phyloP scores from a whole-genome alignment of 2,113 vertebrate species.

The Neolamprologus sp. region DNA sequence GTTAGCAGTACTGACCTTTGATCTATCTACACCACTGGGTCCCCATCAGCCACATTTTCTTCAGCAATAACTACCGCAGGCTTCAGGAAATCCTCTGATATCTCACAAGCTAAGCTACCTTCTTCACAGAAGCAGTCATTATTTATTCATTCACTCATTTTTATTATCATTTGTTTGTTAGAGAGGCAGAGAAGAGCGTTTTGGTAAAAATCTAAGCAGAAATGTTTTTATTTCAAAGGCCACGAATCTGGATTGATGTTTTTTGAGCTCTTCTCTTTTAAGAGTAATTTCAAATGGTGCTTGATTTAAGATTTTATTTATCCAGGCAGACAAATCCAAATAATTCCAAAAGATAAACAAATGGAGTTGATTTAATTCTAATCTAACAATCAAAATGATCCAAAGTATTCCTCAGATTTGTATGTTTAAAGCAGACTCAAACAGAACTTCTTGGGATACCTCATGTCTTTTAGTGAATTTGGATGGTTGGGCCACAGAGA shows the following conservation, averaged over 20 bases:
- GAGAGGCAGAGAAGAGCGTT: background rate
- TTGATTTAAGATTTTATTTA: background rate
- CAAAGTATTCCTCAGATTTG: background rate
- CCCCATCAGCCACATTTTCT: background rate
- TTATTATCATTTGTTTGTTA: background rate
- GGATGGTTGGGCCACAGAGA: background rate
- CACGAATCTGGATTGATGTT: background rate
- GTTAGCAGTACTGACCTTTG: slow-evolving; percentile 35
- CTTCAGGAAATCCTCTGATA: background rate
- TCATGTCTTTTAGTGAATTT: background rate
- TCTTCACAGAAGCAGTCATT: background rate
- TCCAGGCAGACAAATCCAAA: background rate
- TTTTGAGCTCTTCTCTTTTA: background rate
- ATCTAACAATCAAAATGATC: background rate
- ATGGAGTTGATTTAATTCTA: background rate
- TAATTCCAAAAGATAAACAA: background rate
- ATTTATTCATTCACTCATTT: background rate
- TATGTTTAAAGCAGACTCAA: background rate
- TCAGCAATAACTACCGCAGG: background rate
- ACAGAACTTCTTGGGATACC: background rate
- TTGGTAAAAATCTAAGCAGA: background rate
- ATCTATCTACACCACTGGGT: background rate
- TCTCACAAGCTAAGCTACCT: background rate
- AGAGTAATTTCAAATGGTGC: background rate
- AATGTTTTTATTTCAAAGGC: background rate